Base-by-base conservation (phyloP, 2,888 invertebrate genomes). In the Dynastes grantii region DNA sequence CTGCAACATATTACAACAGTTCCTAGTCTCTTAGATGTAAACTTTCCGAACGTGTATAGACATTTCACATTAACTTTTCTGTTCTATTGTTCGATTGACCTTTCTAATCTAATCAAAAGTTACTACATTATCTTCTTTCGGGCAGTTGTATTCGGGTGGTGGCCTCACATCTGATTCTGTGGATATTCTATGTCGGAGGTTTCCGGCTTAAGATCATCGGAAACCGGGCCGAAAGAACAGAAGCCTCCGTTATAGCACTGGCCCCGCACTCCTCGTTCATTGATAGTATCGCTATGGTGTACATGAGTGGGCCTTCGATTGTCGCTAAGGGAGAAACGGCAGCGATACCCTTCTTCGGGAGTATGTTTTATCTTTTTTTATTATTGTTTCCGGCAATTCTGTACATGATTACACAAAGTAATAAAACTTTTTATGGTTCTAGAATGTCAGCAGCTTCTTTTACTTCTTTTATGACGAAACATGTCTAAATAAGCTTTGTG, bases 231-330 rank as follows among this genome's bases (percentile, higher is more conserved):
- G 87, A 86, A 87, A 89, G 89, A 86, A 16, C 82, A 29, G 95
- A 95, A 82, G 97, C 97, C 3, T 96, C 97, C 1, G 93, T 98
- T 82, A 90, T 97, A 81, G 94, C 94, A 78, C 92, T 96, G 81
- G 97, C 97, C 3, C 98, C 98, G 2, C 98, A 98, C 88, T 97
- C 97, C 55, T 94, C 95, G 79, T 97, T 95, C 92, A 94, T 96
- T 90, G 98, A 98, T 89, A 94, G 96, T 80, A 92, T 97, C 81
- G 92, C 95, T 84, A 95, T 96, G 85, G 93, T 96, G 79, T 92
- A 93, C 86, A 92, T 96, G 83, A 94, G 94, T n/a, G 95, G 95
- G 71, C 96, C 96, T 37, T 95, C 96, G 85, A 95, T 97, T 87
- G 97, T 98, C 83, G 97, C 97, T 81, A 97, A 97, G 88, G 94